Conservation (phyloP, 1,140 invertebrate species). For the Scaptomyza montana region DNA sequence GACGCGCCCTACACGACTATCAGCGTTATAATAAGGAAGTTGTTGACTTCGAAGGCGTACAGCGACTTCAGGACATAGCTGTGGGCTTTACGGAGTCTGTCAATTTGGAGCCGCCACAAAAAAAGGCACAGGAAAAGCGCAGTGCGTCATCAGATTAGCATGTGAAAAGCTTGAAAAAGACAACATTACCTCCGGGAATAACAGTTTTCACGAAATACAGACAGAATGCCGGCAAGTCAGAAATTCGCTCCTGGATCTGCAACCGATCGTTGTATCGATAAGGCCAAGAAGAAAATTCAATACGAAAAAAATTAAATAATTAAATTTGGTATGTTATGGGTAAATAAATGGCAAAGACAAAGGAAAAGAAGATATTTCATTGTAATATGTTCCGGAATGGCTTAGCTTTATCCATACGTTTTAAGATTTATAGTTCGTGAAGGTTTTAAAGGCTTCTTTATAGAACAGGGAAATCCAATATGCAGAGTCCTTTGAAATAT, state of each 20-base stretch:
- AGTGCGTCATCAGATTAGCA: neutral
- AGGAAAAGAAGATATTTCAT: neutral
- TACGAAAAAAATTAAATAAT: too few species aligned
- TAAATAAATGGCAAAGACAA: neutral
- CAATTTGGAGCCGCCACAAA: slow-evolving; percentile 79
- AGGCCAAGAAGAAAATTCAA: too few species aligned
- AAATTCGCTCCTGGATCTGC: too few species aligned
- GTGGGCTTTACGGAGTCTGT: slow-evolving; percentile 55
- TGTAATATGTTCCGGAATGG: neutral
- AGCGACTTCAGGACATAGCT: slow-evolving; percentile 84
- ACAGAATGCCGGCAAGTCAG: too few species aligned
- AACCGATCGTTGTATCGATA: too few species aligned
- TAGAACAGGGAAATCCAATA: too few species aligned
- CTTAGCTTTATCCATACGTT: too few species aligned
- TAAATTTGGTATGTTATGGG: neutral
- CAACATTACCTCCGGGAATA: too few species aligned
- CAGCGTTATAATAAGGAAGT: slow-evolving; percentile 34
- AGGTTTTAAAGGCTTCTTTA: too few species aligned
- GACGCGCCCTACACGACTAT: slow-evolving; percentile 21
- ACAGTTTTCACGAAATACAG: too few species aligned
- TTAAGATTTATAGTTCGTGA: too few species aligned
- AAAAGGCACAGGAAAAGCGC: neutral
- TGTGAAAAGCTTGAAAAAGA: too few species aligned
- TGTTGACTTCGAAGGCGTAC: neutral
- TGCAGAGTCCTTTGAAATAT: neutral